Percentiles rank a stretch among this genome's conserved stretches.
phyloP scores from a whole-genome alignment of 2,113 vertebrate species.

The Tragelaphus imberbis region DNA sequence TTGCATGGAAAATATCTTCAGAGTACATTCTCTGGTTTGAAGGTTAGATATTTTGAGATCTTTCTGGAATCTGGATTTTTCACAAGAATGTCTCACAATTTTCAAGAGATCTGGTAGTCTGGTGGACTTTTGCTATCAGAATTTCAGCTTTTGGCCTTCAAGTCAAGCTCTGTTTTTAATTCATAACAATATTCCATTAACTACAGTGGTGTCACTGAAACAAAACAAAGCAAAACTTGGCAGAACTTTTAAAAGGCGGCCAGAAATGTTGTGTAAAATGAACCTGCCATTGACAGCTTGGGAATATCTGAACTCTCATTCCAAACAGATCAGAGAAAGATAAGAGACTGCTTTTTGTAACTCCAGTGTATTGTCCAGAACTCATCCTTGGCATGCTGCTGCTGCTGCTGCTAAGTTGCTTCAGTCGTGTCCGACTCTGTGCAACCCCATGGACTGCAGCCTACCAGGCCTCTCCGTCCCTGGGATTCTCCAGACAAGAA shows the following conservation, averaged over 20 bases:
- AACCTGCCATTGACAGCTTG: not conserved
- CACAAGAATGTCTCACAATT: not conserved
- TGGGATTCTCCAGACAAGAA: no score
- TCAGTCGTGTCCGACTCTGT: no score
- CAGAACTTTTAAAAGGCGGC: not conserved
- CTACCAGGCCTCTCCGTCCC: no score
- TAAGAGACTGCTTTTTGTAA: not conserved
- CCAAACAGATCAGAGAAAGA: not conserved
- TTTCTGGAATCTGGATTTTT: constrained; percentile 9
- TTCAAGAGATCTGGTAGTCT: not conserved
- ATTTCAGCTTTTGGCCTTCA: constrained; percentile 12
- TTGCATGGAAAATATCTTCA: not conserved
- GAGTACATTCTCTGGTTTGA: not conserved
- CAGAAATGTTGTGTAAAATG: constrained; percentile 24
- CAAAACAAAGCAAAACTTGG: not conserved
- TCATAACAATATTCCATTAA: not conserved
- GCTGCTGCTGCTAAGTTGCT: no score
- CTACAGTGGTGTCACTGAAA: not conserved
- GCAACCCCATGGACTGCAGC: no score
- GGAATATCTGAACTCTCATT: not conserved
- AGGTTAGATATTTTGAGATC: not conserved
- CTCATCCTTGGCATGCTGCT: not conserved
- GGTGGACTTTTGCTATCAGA: not conserved
- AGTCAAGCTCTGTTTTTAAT: constrained; percentile 12
- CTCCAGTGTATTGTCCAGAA: not conserved